phyloP scores from a whole-genome alignment of 2,113 vertebrate species.

The Ammospiza caudacuta region DNA sequence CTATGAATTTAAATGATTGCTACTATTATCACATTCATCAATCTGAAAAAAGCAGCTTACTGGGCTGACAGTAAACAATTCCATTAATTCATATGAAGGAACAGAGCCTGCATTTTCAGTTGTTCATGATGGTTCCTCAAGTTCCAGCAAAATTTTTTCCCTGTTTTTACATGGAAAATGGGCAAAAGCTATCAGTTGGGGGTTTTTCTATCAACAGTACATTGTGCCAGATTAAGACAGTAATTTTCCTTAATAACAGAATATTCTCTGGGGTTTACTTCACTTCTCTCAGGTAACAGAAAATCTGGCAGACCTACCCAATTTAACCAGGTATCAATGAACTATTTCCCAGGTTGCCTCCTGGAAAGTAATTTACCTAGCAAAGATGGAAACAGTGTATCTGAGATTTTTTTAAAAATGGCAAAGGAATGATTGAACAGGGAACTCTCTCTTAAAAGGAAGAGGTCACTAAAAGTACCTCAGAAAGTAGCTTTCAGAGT shows the following conservation, averaged over 20 bases:
- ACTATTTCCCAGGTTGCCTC: neutral
- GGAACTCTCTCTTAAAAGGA: neutral
- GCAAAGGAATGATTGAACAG: neutral
- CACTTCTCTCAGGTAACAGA: neutral
- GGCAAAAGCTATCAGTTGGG: neutral
- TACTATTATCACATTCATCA: conserved; percentile 5
- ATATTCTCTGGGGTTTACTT: neutral
- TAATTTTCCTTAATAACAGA: neutral
- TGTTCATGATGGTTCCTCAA: neutral
- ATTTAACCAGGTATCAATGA: neutral
- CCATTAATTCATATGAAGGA: conserved; percentile 46
- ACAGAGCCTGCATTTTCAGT: conserved; percentile 35
- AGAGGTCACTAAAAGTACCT: neutral
- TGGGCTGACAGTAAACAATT: conserved; percentile 18
- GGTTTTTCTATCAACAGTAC: neutral
- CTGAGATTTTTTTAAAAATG: neutral
- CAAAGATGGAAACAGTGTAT: neutral
- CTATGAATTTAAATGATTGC: conserved; percentile 53
- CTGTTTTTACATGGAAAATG: neutral
- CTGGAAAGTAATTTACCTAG: neutral
- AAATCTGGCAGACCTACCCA: neutral
- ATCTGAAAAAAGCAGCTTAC: conserved; percentile 28
- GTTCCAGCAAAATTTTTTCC: conserved; percentile 17
- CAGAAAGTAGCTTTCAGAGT: neutral
- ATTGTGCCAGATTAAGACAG: neutral